A percentile compares a stretch with the other conserved stretches of the same genome.
phyloP scores from a whole-genome alignment of 2,888 invertebrate genomes.

The Hermodice carunculata region DNA sequence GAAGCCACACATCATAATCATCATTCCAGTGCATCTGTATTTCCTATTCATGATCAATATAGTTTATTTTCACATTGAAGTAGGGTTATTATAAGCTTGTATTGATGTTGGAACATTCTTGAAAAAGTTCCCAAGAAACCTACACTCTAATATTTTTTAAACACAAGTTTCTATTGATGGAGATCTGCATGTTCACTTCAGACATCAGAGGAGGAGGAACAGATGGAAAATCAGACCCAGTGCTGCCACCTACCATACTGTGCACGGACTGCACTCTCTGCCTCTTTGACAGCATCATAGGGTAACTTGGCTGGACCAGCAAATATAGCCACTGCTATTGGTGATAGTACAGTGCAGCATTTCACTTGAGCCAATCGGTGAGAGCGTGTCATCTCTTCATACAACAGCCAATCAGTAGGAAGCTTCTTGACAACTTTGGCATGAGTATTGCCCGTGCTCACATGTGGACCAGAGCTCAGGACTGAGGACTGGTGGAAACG shows the following conservation, averaged over 20 bases:
- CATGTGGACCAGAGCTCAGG: constrained; percentile 70
- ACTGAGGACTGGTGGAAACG: constrained; percentile 77
- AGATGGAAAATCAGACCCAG: too few relatives aligned
- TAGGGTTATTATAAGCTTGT: too few relatives aligned
- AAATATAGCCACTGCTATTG: constrained; percentile 84
- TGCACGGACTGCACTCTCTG: constrained; percentile 38
- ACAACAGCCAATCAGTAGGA: constrained; percentile 87
- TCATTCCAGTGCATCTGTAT: too few relatives aligned
- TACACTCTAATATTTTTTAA: too few relatives aligned
- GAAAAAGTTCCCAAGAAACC: too few relatives aligned
- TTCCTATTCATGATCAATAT: too few relatives aligned
- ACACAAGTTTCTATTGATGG: too few relatives aligned
- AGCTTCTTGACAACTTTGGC: constrained; percentile 61
- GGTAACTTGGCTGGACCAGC: constrained; percentile 79
- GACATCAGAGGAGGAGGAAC: too few relatives aligned
- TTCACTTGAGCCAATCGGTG: constrained; percentile 74
- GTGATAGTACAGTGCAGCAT: constrained; percentile 85
- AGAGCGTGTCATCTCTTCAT: constrained; percentile 83
- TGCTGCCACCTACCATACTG: not conserved
- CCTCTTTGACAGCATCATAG: constrained; percentile 64
- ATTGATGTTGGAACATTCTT: too few relatives aligned
- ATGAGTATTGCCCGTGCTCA: constrained; percentile 22
- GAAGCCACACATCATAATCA: too few relatives aligned
- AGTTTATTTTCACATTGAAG: too few relatives aligned
- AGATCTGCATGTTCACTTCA: too few relatives aligned